Percentiles rank a stretch among this genome's conserved stretches.
phyloP scores from a whole-genome alignment of 2,113 vertebrate species.

The Rhinolophus sinicus region DNA sequence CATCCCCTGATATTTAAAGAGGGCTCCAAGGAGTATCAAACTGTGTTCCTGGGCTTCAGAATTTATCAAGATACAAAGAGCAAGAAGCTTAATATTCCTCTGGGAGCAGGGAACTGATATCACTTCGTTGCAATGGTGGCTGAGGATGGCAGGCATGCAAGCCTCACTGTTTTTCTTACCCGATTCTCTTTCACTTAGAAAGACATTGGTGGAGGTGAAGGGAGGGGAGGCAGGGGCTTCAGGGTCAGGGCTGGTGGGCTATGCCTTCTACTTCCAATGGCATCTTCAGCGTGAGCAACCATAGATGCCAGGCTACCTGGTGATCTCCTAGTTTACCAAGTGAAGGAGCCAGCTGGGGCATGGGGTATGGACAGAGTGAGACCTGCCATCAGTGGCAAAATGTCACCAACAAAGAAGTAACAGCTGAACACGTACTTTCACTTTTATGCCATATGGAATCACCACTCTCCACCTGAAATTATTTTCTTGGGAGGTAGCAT shows the following conservation, averaged over 20 bases:
- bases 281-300: not conserved
- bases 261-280: not conserved
- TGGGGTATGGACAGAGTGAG: not conserved
- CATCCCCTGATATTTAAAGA: not conserved
- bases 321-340: not conserved
- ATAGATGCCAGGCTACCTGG: not conserved
- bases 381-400: not conserved
- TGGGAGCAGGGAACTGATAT: not conserved
- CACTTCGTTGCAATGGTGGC: not conserved
- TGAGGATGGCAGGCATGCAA: not conserved
- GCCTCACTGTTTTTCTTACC: not conserved
- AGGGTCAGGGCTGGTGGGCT: not conserved
- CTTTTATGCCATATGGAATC: not conserved
- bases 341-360: not conserved
- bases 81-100: not conserved
- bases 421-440: rapidly evolving
- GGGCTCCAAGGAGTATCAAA: not conserved
- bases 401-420: not conserved
- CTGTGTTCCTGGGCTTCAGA: not conserved
- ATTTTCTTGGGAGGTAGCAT: not conserved
- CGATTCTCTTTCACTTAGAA: not conserved
- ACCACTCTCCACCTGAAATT: not conserved
- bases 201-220: too few species aligned
- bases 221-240: not conserved
- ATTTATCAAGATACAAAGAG: not conserved